Base-by-base conservation (phyloP, 2,797 vertebrate species). In the Arnoldichthys spilopterus region DNA sequence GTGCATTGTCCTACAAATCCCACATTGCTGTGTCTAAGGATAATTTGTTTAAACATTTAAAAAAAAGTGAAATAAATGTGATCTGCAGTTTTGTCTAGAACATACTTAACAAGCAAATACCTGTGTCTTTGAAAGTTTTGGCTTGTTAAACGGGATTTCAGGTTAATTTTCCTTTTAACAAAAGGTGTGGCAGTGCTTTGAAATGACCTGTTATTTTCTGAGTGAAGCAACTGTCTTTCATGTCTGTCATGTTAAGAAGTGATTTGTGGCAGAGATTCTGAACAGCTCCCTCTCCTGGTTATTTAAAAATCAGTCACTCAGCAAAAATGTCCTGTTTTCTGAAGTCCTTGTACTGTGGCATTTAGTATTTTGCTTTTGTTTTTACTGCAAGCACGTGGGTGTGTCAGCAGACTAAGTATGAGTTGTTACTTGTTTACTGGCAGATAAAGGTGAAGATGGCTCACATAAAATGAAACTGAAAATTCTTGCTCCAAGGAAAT, bases 401-500 rank as follows among this genome's bases (percentile, higher is more conserved):
- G 1, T 56, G 15, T 49, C 2, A 74, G 24, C 15, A 34, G 16
- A 62, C 20, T 51, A 37, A 71, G 22, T 32, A 9, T 78, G 1
- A 26, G 0, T 79, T 75, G 20, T 74, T 2, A 73, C 84, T 30
- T 20, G 66, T 49, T 85, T 74, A 51, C 11, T 62, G 15, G 20
- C 89, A 95, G 95, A 95, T 80, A 92, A 94, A 95, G 94, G 88
- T 85, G 96, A 96, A 85, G 96, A 96, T 66, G 91, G 85, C 73
- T 88, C 92, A 15, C 93, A 94, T 74, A 92, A 94, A 89, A 90
- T 93, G 80, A 98, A 97, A 90, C 89, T 92, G 73, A 94, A 96
- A 93, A 93, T 91, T 87, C 92, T 94, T 59, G 91, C 91, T 30
- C 94, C 93, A 11, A 96, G 96, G 92, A 94, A 95, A 86, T 99